Evolutionary conservation across 2,113 vertebrate species (phyloP).

Genomic region (Chiloscyllium plagiosum): DNA sequence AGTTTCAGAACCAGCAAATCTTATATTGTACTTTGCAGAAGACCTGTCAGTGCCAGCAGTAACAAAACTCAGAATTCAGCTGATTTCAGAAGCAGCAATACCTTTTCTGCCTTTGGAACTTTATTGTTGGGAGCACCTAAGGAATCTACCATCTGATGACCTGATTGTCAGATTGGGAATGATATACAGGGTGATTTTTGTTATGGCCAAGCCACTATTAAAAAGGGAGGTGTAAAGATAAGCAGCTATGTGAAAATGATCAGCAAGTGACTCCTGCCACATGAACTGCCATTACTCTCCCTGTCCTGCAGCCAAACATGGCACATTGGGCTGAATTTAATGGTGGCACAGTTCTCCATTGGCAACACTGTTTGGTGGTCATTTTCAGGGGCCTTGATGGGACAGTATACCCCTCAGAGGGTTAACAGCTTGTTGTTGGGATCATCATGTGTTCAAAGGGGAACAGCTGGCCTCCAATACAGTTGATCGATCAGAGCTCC

Average conservation of each 20-base stretch:
- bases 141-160: neutral
- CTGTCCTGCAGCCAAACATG: neutral
- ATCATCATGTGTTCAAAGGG: neutral
- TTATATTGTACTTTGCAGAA: neutral
- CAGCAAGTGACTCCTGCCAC: neutral
- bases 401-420: neutral
- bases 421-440: neutral
- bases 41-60: neutral
- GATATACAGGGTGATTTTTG: neutral
- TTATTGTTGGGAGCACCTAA: neutral
- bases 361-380: too few relatives aligned
- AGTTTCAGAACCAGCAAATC: neutral
- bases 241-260: neutral
- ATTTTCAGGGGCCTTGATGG: neutral
- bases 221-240: neutral
- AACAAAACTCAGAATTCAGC: neutral
- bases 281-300: neutral
- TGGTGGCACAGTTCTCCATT: neutral
- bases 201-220: neutral
- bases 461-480: neutral
- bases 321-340: neutral
- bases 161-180: neutral
- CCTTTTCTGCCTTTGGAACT: neutral
- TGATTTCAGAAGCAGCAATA: neutral
- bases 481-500: neutral